These are phyloP conservation scores for Lysandra coridon DNA, from an alignment of 2,888 invertebrate genomes.

Conservation along the genomic window DNA sequence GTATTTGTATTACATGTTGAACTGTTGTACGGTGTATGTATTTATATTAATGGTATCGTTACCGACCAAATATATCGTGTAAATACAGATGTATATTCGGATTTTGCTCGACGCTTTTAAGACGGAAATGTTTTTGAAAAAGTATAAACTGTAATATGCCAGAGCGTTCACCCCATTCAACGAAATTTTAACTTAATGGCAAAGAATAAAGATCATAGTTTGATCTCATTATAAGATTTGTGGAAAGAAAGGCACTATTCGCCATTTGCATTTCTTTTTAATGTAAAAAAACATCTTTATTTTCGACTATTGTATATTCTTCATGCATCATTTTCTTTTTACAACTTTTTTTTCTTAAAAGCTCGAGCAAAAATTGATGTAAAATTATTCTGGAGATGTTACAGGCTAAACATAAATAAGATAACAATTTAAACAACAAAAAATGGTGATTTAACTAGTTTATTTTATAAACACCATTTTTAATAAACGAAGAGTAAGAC, in stretches of 20 bases:
- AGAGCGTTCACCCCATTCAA: too few relatives aligned
- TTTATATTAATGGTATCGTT: neutral
- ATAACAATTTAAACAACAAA: neutral
- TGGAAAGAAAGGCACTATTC: too few relatives aligned
- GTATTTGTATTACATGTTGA: constrained; percentile 38
- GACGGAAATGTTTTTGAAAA: neutral
- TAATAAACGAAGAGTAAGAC: too few relatives aligned
- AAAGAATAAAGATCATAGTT: too few relatives aligned
- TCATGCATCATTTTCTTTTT: too few relatives aligned
- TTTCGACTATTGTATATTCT: too few relatives aligned
- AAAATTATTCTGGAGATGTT: neutral
- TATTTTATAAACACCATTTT: too few relatives aligned
- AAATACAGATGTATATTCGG: neutral
- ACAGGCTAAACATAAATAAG: neutral
- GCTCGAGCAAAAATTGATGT: neutral
- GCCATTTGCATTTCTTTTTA: too few relatives aligned
- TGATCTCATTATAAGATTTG: too few relatives aligned
- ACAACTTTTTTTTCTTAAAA: neutral
- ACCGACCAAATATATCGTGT: constrained; percentile 17
- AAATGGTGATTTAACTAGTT: too few relatives aligned
- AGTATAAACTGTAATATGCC: neutral
- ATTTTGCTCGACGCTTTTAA: neutral
- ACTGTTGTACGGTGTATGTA: constrained; percentile 21
- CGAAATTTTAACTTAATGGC: too few relatives aligned
- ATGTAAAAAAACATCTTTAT: too few relatives aligned